Percentiles rank a stretch among this genome's conserved stretches.
These are phyloP conservation scores for Cyphomyrus plagiostoma DNA, from an alignment of 2,113 vertebrate species.

Conservation along the genomic window DNA sequence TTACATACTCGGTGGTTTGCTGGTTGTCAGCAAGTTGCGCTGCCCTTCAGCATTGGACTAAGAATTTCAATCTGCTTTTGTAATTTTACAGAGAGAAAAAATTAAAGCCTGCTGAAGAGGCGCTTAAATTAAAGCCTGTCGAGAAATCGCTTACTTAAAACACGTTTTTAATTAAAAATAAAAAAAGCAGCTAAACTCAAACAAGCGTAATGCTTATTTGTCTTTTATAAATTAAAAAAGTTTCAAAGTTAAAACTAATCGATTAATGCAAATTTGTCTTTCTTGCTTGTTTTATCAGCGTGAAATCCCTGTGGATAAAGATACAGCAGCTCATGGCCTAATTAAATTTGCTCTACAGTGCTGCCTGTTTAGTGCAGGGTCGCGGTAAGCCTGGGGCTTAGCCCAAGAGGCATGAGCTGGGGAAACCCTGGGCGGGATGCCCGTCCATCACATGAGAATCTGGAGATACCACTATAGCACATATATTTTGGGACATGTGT, in stretches of 20 bases:
- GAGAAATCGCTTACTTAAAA: not conserved
- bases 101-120: slow-evolving; percentile 1
- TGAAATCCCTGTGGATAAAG: slow-evolving; percentile 5
- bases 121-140: not conserved
- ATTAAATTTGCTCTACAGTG: not conserved
- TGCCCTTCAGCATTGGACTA: not conserved
- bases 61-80: not conserved
- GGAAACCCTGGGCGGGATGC: not conserved
- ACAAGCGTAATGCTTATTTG: slow-evolving; percentile 3
- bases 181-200: not conserved
- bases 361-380: not conserved
- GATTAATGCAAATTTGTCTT: slow-evolving; percentile 10
- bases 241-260: slow-evolving; percentile 8
- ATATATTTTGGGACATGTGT: not conserved
- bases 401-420: not conserved
- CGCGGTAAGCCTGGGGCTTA: not conserved
- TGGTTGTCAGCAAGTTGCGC: not conserved
- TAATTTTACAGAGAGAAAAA: not conserved
- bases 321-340: not conserved
- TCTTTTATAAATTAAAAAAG: slow-evolving; percentile 9
- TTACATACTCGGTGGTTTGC: not conserved
- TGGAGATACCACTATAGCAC: not conserved
- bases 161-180: not conserved
- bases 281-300: slow-evolving; percentile 5
- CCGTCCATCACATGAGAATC: not conserved